phyloP scores from a whole-genome alignment of 2,797 vertebrate species.

The Manis crassicaudata region DNA sequence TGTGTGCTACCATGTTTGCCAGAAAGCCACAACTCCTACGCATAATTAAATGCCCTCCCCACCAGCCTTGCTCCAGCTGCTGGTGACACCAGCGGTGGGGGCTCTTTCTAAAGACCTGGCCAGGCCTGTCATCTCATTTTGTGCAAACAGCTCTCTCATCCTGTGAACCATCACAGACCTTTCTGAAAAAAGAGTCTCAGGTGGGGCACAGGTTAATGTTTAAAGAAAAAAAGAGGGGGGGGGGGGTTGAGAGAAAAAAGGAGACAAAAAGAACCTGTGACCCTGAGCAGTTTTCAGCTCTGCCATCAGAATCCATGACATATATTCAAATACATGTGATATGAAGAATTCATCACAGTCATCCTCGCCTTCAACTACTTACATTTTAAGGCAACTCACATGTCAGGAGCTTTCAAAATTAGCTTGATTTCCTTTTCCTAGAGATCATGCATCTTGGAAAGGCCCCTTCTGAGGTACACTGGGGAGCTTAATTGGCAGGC shows the following conservation, averaged over 20 bases:
- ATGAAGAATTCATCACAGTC: neutral
- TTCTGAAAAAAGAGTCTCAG: neutral
- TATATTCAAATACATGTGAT: neutral
- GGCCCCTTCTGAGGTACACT: neutral
- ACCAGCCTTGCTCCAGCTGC: neutral
- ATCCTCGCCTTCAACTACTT: neutral
- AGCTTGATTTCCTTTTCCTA: conserved; percentile 54
- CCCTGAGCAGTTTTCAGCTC: neutral
- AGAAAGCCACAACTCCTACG: conserved; percentile 14
- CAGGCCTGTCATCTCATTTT: neutral
- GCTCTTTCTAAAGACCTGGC: neutral
- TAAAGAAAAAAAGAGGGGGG: no score
- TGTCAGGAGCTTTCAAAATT: conserved; percentile 50
- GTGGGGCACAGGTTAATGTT: neutral
- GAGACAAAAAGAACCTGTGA: neutral
- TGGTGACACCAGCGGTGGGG: fast-evolving
- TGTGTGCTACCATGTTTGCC: neutral
- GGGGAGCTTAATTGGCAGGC: neutral
- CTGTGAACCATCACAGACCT: neutral
- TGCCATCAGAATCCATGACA: neutral
- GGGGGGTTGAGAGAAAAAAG: no score
- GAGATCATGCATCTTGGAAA: neutral
- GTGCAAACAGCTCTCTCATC: neutral
- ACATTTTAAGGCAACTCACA: neutral
- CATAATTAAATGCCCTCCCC: conserved; percentile 31